These are phyloP conservation scores for Hirudo medicinalis DNA, from an alignment of 1,140 invertebrate species.

Conservation along the genomic window DNA sequence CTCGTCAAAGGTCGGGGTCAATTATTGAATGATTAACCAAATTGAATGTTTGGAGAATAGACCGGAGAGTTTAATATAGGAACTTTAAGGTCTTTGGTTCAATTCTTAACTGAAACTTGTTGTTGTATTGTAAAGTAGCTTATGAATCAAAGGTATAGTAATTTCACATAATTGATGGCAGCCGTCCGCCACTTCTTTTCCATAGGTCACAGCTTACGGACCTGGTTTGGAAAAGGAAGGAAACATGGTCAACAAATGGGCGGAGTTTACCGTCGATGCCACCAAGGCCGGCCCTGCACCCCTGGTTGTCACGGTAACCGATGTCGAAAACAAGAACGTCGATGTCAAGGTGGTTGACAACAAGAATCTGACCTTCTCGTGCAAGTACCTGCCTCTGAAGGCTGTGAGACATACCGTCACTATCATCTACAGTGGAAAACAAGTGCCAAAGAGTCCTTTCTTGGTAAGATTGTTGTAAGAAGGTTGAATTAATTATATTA, in stretches of 20 bases:
- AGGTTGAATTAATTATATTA: slow-evolving; percentile 45
- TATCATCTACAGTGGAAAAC: slow-evolving; percentile 56
- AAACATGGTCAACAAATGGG: slow-evolving; percentile 32
- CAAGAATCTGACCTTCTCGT: slow-evolving; percentile 51
- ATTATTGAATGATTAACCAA: no score
- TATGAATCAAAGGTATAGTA: no score
- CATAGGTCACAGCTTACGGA: slow-evolving; percentile 37
- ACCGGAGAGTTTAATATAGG: no score
- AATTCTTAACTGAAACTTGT: no score
- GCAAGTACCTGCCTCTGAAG: slow-evolving; percentile 49
- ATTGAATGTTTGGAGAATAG: no score
- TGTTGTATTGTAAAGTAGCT: no score
- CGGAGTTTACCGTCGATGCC: slow-evolving; percentile 55
- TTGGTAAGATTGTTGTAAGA: slow-evolving; percentile 58
- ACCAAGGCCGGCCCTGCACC: slow-evolving; percentile 60
- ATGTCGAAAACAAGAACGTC: slow-evolving; percentile 49
- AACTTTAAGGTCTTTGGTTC: no score
- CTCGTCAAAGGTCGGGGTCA: no score
- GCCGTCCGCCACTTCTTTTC: not conserved
- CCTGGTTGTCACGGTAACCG: slow-evolving; percentile 45
- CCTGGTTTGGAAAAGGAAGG: slow-evolving; percentile 40
- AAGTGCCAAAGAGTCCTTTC: slow-evolving; percentile 63
- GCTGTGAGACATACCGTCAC: slow-evolving; percentile 37
- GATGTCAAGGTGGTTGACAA: slow-evolving; percentile 55
- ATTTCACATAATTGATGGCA: no score